Percentiles rank a stretch among this genome's conserved stretches.
Evolutionary conservation across 2,113 vertebrate genomes (phyloP).

Genomic region (Burhinus oedicnemus): DNA sequence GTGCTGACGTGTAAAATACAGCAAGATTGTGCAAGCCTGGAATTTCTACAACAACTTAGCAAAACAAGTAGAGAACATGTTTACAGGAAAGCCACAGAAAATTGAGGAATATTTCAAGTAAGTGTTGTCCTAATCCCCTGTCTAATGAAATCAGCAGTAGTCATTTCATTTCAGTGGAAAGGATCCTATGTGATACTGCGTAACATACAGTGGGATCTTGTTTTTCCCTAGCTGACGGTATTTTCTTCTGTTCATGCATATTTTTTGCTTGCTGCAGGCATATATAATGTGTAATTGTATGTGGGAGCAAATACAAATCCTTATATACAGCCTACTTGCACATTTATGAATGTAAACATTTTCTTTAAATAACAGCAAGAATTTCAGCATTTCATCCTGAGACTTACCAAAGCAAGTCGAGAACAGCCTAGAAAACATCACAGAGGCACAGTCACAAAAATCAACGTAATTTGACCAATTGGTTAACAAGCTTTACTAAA

Average conservation of each 20-base stretch:
- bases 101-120: background rate
- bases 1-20: constrained; percentile 25
- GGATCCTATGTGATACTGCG: background rate
- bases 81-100: background rate
- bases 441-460: background rate
- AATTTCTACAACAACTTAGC: background rate
- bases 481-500: background rate
- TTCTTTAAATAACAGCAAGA: background rate
- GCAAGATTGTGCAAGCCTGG: constrained; percentile 4
- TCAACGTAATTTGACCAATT: background rate
- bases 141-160: background rate
- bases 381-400: background rate
- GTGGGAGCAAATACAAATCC: background rate
- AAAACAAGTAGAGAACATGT: background rate
- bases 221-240: background rate
- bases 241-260: background rate
- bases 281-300: background rate
- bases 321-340: background rate
- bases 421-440: background rate
- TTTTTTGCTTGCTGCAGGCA: background rate
- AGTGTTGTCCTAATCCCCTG: background rate
- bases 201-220: background rate
- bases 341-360: background rate
- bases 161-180: background rate
- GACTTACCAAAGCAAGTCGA: background rate